Evolutionary conservation across 2,113 vertebrate species (phyloP).

Genomic region (Ursus arctos): DNA sequence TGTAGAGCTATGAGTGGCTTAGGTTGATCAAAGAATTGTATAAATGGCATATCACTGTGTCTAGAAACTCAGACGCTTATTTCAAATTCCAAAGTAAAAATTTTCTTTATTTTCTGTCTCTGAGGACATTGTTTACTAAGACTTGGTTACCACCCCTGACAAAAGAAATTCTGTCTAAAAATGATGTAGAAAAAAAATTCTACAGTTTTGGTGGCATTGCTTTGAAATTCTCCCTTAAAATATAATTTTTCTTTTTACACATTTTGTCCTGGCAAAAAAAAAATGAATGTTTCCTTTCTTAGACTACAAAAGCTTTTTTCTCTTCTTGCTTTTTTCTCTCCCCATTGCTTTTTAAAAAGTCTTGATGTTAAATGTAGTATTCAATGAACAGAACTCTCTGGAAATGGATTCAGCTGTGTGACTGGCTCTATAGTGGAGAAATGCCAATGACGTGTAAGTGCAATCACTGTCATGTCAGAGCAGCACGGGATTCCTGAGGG

Average conservation of each 20-base stretch:
- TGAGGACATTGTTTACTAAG: slow-evolving; percentile 17
- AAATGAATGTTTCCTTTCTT: slow-evolving; percentile 50
- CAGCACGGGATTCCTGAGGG: not conserved
- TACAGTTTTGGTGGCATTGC: not conserved
- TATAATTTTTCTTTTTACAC: slow-evolving; percentile 58
- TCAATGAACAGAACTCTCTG: not conserved
- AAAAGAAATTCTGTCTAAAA: slow-evolving; percentile 45
- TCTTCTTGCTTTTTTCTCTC: not conserved
- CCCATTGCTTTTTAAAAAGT: not conserved
- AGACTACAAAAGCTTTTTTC: not conserved
- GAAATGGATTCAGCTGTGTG: not conserved
- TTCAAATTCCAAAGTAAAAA: slow-evolving; percentile 39
- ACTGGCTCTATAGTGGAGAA: not conserved
- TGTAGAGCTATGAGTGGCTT: not conserved
- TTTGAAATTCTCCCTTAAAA: slow-evolving; percentile 57
- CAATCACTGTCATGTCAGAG: fast-evolving
- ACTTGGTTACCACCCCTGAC: not conserved
- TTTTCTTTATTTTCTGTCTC: not conserved
- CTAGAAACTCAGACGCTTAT: not conserved
- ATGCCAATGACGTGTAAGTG: not conserved
- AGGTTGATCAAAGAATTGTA: not conserved
- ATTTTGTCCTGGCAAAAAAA: not conserved
- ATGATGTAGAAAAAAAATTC: not conserved
- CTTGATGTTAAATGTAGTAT: not conserved
- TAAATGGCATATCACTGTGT: not conserved